Evolutionary conservation across 2,797 vertebrate genomes (phyloP), one percentile per base, ranked within the genome.

Genomic region (Helarctos malayanus): DNA sequence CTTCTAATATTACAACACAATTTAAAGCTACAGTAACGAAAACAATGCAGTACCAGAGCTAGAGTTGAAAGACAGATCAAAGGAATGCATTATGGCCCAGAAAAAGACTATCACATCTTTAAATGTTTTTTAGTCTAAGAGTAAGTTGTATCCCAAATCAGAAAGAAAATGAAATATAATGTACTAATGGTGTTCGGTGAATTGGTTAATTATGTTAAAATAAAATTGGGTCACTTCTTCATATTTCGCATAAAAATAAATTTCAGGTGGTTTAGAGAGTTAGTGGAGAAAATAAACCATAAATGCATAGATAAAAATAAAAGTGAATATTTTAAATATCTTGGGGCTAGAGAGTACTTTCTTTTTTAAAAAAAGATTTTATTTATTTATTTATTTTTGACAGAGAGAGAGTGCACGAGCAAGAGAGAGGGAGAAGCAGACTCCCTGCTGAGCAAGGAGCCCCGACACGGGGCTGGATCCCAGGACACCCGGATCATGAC

Each of bases 211-310:
- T 88, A 71, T 41, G 9, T n/a, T 35, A 78, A 90, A 91, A 76
- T 76, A 57, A 91, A 95, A 29, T 35, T 91, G 61, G 41, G 47
- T 65, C 16, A 38, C 25, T 47, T 83, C 81, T 95, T 87, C 32
- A 1, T 89, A 78, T 88, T 78, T 88, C 49, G 63, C 19, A 63
- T 29, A 41, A 54, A 97, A 91, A 82, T 91, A 79, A 95, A 95
- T 89, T 57, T 69, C 59, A 88, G 25, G 54, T 81, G 15, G 11
- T 76, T 92, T 59, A 89, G 52, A 95, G 54, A 75, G 59, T 63
- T 73, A 82, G 54, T 54, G 9, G 59, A 41, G 61, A 88, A 95
- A 97, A 38, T 57, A 95, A 89, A 79, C 41, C 49, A 86, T 78
- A 83, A 81, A 68, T 71, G 38, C 35, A 45, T 35, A 76, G 38